phyloP scores from a whole-genome alignment of 35 echinoderm and acorn worm genomes.

The Anneissia japonica region DNA sequence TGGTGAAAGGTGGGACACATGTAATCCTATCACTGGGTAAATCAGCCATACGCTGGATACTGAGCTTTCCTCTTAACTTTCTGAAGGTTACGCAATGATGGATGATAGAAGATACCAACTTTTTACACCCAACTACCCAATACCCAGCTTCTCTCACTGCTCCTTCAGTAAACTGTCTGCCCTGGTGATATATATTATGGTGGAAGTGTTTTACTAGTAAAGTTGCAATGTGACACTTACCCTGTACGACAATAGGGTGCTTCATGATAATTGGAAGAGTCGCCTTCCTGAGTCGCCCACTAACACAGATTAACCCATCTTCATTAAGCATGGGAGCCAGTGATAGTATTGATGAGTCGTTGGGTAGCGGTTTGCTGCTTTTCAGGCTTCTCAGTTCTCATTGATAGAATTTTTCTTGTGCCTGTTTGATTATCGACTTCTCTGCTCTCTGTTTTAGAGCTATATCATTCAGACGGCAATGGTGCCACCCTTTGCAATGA shows the following conservation, averaged over 20 bases:
- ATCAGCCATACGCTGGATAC: background rate
- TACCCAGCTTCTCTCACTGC: conserved; percentile 11
- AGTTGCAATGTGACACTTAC: background rate
- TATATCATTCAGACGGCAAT: background rate
- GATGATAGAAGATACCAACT: conserved; percentile 28
- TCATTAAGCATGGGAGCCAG: background rate
- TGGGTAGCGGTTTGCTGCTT: background rate
- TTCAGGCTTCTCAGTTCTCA: background rate
- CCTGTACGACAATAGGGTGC: background rate
- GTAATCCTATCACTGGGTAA: no score
- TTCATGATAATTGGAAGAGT: background rate
- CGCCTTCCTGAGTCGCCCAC: background rate
- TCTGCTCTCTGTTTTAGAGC: background rate
- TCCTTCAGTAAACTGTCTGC: conserved; percentile 31
- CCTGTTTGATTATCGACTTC: background rate
- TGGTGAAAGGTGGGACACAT: background rate
- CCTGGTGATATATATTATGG: conserved; percentile 18
- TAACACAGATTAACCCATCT: background rate
- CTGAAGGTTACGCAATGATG: conserved; percentile 29
- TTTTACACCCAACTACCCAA: conserved; percentile 28
- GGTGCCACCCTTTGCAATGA: background rate
- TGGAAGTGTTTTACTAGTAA: conserved; percentile 30
- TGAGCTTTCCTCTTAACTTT: conserved; percentile 35
- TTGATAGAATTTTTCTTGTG: background rate
- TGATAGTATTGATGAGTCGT: background rate